Percentiles rank a stretch among this genome's conserved stretches.
Conservation (phyloP, 2,888 invertebrate species). For the Nematopogon swammerdamellus region DNA sequence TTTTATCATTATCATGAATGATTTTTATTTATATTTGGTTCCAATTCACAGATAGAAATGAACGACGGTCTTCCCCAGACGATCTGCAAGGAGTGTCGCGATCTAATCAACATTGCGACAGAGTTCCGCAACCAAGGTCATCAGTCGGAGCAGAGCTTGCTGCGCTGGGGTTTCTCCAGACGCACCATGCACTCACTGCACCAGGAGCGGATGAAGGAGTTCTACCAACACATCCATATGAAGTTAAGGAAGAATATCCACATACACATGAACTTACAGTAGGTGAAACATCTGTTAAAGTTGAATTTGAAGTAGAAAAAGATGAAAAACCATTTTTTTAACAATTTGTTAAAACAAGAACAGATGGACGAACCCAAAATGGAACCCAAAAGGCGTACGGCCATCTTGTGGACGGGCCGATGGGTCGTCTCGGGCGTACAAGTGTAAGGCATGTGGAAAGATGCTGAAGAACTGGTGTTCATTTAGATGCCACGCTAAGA, state of each 20-base stretch:
- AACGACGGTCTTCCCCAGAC: constrained; percentile 12
- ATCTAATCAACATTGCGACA: constrained; percentile 8
- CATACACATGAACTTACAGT: neutral
- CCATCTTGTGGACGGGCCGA: constrained; percentile 16
- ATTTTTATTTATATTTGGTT: neutral
- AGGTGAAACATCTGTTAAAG: neutral
- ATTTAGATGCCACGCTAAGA: constrained; percentile 18
- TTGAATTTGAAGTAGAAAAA: constrained; percentile 1
- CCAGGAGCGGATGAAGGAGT: neutral
- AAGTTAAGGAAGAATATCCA: too few relatives aligned
- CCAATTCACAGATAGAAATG: constrained; percentile 5
- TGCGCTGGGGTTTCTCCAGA: constrained; percentile 5
- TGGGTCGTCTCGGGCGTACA: constrained; percentile 14
- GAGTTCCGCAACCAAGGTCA: constrained; percentile 9
- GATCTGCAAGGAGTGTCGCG: too few relatives aligned
- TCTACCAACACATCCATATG: neutral
- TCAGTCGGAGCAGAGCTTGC: constrained; percentile 8
- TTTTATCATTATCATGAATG: too few relatives aligned
- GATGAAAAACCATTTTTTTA: neutral
- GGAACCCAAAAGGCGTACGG: constrained; percentile 14
- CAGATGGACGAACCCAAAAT: neutral
- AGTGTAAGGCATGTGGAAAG: constrained; percentile 19
- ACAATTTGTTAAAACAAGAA: neutral
- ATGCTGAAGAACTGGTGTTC: constrained; percentile 18
- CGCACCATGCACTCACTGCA: neutral